Percentiles rank a stretch among this genome's conserved stretches.
phyloP scores from a whole-genome alignment of 2,888 invertebrate species.

The Euzetes globulus region DNA sequence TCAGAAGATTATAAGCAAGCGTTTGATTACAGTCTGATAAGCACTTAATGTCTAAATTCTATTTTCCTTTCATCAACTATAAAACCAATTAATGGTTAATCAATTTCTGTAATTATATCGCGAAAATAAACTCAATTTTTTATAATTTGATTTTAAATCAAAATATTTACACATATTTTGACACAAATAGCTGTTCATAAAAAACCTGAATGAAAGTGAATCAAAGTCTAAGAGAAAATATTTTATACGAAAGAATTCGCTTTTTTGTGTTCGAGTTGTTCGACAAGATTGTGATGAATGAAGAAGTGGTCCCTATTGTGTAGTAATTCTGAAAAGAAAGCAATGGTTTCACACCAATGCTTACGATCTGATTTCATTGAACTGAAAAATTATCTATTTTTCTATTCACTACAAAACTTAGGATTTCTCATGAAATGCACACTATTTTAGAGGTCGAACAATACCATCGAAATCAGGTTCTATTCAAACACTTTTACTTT shows the following conservation, averaged over 20 bases:
- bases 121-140: background rate
- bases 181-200: too few relatives aligned
- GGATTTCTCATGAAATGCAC: background rate
- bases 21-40: too few relatives aligned
- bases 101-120: background rate
- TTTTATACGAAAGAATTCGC: background rate
- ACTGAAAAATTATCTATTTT: conserved; percentile 11
- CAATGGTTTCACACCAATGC: conserved; percentile 21
- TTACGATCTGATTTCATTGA: background rate
- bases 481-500: too few relatives aligned
- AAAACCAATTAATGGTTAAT: background rate
- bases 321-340: background rate
- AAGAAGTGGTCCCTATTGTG: background rate
- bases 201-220: background rate
- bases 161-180: too few relatives aligned
- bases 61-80: background rate
- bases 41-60: background rate
- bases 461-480: too few relatives aligned
- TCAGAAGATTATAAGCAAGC: too few relatives aligned
- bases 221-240: background rate
- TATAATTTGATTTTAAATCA: background rate
- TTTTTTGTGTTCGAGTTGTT: background rate
- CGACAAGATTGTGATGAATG: background rate
- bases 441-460: background rate
- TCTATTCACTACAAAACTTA: too few relatives aligned